Percentiles rank a stretch among this genome's conserved stretches.
These are phyloP conservation scores for Dryocosmus kuriphilus DNA, from an alignment of 2,888 invertebrate genomes.

Conservation along the genomic window DNA sequence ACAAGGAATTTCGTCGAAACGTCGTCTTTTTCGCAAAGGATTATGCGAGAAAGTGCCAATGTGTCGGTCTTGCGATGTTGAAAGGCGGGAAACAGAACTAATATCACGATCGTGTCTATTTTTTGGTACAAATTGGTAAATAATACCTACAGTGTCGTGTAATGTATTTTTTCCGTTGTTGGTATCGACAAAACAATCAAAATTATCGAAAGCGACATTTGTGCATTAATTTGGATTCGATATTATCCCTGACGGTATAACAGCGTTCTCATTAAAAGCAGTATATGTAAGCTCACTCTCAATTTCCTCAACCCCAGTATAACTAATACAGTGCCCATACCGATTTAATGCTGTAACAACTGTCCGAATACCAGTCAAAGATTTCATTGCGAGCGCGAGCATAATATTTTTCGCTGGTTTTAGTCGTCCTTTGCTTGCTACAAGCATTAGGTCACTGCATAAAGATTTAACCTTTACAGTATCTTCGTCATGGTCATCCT, in stretches of 20 bases:
- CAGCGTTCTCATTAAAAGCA: background rate
- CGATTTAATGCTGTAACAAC: slow-evolving; percentile 11
- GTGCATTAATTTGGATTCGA: background rate
- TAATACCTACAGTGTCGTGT: too few species aligned
- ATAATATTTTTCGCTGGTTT: background rate
- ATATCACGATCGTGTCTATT: too few species aligned
- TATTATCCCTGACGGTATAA: background rate
- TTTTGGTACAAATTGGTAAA: too few species aligned
- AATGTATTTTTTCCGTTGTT: too few species aligned
- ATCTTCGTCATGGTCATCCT: too few species aligned
- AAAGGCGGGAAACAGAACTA: too few species aligned
- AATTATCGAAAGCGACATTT: background rate
- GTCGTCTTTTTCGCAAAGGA: background rate
- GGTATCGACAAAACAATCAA: too few species aligned
- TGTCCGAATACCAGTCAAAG: background rate
- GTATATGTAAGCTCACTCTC: slow-evolving; percentile 3
- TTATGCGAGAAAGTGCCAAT: too few species aligned
- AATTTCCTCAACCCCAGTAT: slow-evolving; percentile 4
- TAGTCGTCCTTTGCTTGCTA: background rate
- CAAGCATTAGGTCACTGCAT: background rate
- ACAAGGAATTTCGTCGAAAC: background rate
- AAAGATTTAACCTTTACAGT: background rate
- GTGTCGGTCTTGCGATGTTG: too few species aligned
- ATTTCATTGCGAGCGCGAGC: background rate
- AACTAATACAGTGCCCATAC: slow-evolving; percentile 4